These are phyloP conservation scores for Tethea ocularis DNA, from an alignment of 2,888 invertebrate genomes.

Conservation along the genomic window DNA sequence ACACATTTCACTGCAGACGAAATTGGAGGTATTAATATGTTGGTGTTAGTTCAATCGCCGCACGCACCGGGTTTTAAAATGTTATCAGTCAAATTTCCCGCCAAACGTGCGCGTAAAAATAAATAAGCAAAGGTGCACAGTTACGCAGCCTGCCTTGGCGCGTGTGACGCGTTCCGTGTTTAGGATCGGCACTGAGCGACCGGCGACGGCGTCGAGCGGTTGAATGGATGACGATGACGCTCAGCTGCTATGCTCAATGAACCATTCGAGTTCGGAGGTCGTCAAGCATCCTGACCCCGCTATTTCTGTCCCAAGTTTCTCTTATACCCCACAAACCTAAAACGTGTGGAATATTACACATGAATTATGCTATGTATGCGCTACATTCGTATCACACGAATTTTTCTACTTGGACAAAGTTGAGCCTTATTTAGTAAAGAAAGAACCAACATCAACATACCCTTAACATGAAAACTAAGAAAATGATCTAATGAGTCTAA, in stretches of 20 bases:
- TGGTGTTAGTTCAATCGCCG: constrained; percentile 11
- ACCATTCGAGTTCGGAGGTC: constrained; percentile 80
- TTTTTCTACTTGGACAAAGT: constrained; percentile 6
- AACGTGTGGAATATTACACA: background rate
- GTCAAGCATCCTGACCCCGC: constrained; percentile 71
- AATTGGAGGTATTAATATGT: background rate
- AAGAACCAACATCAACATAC: no score
- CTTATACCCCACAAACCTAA: constrained; percentile 55
- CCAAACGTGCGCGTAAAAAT: constrained; percentile 51
- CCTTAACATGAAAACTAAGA: no score
- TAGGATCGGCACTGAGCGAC: constrained; percentile 74
- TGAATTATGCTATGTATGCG: constrained; percentile 11
- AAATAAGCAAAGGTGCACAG: constrained; percentile 52
- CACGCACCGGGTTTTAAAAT: constrained; percentile 28
- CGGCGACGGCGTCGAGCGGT: constrained; percentile 51
- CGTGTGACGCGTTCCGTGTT: constrained; percentile 80
- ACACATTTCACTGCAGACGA: constrained; percentile 64
- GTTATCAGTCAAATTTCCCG: constrained; percentile 68
- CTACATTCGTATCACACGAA: constrained; percentile 12
- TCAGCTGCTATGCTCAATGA: constrained; percentile 80
- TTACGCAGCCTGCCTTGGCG: constrained; percentile 66
- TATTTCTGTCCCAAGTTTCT: constrained; percentile 63
- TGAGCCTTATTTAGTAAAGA: background rate
- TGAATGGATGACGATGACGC: constrained; percentile 67
- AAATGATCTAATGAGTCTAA: no score